Evolutionary conservation across 1,140 invertebrate species (phyloP).

Genomic region (Rhopalosiphum padi): DNA sequence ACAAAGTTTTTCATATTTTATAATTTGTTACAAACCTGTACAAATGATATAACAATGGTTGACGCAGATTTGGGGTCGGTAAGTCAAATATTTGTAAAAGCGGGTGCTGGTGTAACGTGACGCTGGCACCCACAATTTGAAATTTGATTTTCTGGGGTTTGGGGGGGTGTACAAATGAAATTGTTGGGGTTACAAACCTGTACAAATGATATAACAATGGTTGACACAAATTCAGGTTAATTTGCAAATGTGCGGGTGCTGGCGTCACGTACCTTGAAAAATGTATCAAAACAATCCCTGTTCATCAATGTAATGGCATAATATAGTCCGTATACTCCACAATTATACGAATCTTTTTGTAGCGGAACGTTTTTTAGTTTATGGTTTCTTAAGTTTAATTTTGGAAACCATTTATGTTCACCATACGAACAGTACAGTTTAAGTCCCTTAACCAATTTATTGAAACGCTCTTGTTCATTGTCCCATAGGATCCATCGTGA

Average conservation of each 20-base stretch:
- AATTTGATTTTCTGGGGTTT: neutral
- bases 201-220: neutral
- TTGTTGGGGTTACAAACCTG: neutral
- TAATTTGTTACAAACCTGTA: neutral
- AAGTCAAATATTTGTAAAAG: neutral
- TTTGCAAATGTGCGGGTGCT: neutral
- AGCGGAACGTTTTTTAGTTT: too few species aligned
- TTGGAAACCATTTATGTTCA: too few species aligned
- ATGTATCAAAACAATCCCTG: too few species aligned
- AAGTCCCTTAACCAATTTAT: too few species aligned
- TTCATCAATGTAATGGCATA: too few species aligned
- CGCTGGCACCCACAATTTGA: neutral
- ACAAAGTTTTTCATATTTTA: too few species aligned
- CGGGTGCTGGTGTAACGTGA: slow-evolving; percentile 3
- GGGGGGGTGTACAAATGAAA: neutral
- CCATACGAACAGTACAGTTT: too few species aligned
- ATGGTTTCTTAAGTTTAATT: too few species aligned
- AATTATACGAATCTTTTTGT: too few species aligned
- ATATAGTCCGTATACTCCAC: too few species aligned
- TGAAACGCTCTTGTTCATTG: too few species aligned
- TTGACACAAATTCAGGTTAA: neutral
- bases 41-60: neutral
- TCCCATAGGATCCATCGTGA: too few species aligned
- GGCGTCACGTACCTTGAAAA: neutral
- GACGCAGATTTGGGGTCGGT: neutral